phyloP scores from a whole-genome alignment of 2,888 invertebrate genomes.

The Yponomeuta malinellus region DNA sequence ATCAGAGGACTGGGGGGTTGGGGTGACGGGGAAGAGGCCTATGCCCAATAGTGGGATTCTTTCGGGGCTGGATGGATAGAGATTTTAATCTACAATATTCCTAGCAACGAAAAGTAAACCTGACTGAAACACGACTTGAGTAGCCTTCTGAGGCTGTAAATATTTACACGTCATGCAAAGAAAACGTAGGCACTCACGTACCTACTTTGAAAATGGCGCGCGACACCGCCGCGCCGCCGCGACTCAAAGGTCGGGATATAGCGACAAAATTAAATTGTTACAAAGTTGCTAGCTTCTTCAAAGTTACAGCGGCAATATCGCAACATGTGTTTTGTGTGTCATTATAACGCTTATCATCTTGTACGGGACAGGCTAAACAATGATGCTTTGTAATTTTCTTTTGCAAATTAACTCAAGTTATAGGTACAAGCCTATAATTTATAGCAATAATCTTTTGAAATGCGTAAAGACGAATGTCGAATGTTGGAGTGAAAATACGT shows the following conservation, averaged over 20 bases:
- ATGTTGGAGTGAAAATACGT: not conserved
- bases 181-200: not conserved
- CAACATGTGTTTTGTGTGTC: not conserved
- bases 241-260: conserved; percentile 9
- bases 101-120: not conserved
- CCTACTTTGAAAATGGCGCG: not conserved
- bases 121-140: not conserved
- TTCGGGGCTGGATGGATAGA: too few relatives aligned
- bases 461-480: not conserved
- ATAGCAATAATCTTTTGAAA: not conserved
- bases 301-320: not conserved
- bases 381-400: not conserved
- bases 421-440: not conserved
- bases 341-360: not conserved
- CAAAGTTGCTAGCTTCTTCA: not conserved
- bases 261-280: conserved; percentile 13
- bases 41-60: too few relatives aligned
- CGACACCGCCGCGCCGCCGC: not conserved
- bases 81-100: not conserved
- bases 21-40: too few relatives aligned
- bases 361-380: not conserved
- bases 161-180: not conserved
- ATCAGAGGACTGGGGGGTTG: too few relatives aligned
- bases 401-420: not conserved
- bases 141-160: not conserved